Conservation (phyloP, 1,140 invertebrate genomes). For the Augochlora pura region DNA sequence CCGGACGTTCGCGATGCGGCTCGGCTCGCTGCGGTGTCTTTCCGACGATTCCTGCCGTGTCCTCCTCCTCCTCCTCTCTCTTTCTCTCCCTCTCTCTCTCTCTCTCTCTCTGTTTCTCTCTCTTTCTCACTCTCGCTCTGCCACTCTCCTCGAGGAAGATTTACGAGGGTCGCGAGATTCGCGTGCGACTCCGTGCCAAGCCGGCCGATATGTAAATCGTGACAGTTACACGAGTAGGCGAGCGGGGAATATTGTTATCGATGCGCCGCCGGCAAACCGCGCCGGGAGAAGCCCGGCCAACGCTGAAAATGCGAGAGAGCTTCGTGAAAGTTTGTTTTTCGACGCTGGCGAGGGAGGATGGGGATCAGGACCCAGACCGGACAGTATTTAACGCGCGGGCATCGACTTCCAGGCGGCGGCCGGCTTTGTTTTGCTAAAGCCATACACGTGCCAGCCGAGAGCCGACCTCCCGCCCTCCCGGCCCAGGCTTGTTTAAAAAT, state of each 20-base stretch:
- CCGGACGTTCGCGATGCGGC: slow-evolving; percentile 1
- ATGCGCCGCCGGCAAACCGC: slow-evolving; percentile 2
- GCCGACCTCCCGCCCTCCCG: not conserved
- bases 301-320: not conserved
- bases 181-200: slow-evolving; percentile 3
- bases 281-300: not conserved
- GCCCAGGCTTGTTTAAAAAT: slow-evolving; percentile 11
- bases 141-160: not conserved
- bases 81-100: too few species aligned
- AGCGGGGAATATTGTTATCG: slow-evolving; percentile 23
- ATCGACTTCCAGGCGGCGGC: not conserved
- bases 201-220: slow-evolving; percentile 33
- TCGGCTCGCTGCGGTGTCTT: too few species aligned
- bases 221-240: slow-evolving; percentile 35
- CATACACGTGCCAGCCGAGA: not conserved
- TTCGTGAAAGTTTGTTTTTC: slow-evolving; percentile 23
- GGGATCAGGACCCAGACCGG: not conserved
- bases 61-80: too few species aligned
- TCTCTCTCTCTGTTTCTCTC: too few species aligned
- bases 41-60: too few species aligned
- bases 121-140: too few species aligned
- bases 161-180: slow-evolving; percentile 17
- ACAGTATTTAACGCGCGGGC: slow-evolving; percentile 12
- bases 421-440: slow-evolving; percentile 21
- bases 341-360: not conserved